Conservation (phyloP, 2,113 vertebrate genomes). For the Tenebrosternarchus preto region DNA sequence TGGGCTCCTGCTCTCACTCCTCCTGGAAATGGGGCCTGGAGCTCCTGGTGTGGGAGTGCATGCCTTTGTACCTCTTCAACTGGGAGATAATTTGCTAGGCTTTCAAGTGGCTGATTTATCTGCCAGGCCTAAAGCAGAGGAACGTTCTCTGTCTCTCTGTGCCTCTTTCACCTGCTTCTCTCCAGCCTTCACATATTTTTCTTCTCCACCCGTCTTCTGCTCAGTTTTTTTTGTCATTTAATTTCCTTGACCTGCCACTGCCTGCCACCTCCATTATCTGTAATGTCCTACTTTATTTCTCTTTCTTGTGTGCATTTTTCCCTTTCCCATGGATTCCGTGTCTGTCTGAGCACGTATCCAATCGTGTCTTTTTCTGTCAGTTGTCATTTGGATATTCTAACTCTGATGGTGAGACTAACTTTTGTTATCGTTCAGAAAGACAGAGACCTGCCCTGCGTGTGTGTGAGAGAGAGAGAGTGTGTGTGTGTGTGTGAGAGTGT, state of each 20-base stretch:
- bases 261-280: background rate
- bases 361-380: background rate
- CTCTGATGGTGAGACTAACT: background rate
- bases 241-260: background rate
- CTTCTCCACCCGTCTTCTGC: background rate
- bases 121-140: slow-evolving; percentile 63
- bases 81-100: slow-evolving; percentile 39
- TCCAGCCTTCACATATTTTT: slow-evolving; percentile 46
- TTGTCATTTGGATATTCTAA: background rate
- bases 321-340: background rate
- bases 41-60: slow-evolving; percentile 57
- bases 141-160: slow-evolving; percentile 63
- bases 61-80: slow-evolving; percentile 35
- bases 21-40: slow-evolving; percentile 53
- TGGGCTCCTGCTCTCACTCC: slow-evolving; percentile 57
- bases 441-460: no score
- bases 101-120: slow-evolving; percentile 70
- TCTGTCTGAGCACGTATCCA: background rate
- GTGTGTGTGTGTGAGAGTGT: slow-evolving; percentile 6
- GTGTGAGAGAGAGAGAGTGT: background rate
- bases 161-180: slow-evolving; percentile 64
- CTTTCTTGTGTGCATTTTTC: background rate
- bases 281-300: background rate
- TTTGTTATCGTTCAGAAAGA: background rate
- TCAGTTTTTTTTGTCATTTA: slow-evolving; percentile 9